Evolutionary conservation across 2,888 invertebrate species (phyloP), one percentile per base, ranked within the genome.

Genomic region (Nomada fucata): DNA sequence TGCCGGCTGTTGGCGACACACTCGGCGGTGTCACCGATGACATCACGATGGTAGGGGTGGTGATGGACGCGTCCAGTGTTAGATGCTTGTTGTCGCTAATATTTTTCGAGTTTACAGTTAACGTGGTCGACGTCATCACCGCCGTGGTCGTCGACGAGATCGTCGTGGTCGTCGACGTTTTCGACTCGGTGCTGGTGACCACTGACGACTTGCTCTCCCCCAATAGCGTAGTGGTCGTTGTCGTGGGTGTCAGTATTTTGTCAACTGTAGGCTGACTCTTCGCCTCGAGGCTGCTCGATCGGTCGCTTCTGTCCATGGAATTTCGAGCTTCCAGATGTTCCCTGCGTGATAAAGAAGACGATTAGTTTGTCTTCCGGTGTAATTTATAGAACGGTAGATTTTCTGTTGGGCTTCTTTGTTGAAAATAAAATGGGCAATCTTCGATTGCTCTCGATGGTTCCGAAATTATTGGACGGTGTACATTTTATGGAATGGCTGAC

Each of bases 1-100:
- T 91, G 42, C 88, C 86, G 23, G 95, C 95, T 0, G 97, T 96
- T 0, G 97, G 97, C 53, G 97, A 97, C 1, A 97, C 96, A 11
- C 97, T 96, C 60, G 97, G 97, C 20, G 97, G 97, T 52, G 97
- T 97, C 26, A 97, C 97, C 77, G 97, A 97, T 59, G 97, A 97
- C 90, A 96, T 97, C 69, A 97, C 96, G 79, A 97, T 97, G 26
- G 97, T 97, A 5, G 97, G 97, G 15, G 96, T 96, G 47, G 92
- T 93, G 57, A 94, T 86, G 5, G 91, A 89, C 23, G 92, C 84
- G 5, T 93, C 93, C 42, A 92, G 76, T 15, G 81, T 89, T 44
- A 91, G 71, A 36, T 57, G 83, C 50, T 85, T 89, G 60, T 80
- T 85, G 0, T 89, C 86, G 13, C 71, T 26, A 5, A 47, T 50